Evolutionary conservation across 2,888 invertebrate species (phyloP), one percentile per base, ranked within the genome.

Genomic region (Drosophila planitibia): DNA sequence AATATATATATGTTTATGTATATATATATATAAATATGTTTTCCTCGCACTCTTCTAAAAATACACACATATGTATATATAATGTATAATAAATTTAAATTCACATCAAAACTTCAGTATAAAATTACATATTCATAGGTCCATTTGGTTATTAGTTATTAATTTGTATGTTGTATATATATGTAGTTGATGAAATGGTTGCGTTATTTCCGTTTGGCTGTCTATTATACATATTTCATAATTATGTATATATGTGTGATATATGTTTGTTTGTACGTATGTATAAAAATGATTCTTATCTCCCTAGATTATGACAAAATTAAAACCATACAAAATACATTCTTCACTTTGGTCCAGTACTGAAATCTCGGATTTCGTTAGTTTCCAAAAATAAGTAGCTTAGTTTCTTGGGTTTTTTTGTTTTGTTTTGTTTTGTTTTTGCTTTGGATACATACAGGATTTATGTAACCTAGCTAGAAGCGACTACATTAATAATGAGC

Each of bases 331-430:
- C 22, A 77, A 83, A 80, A 83, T 90, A 90, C 82, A 83, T 89
- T 85, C 70, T 80, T 85, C 75, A 86, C 83, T 87, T 87, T 90
- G 86, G 87, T 90, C 82, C 89, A 87, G 91, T 90, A 77, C 75
- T 80, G 90, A 88, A 91, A 88, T 88, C 88, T 88, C 85, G 75
- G 88, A 91, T 88, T 89, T 81, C 91, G 64, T 86, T 87, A 81
- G 78, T 82, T 86, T 70, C 83, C 83, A 83, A 83, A 47, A 82
- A 69, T 63, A 32, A 60, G 52, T 75, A 76, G 52, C 66, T 64
- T 70, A 65, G 63, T 80, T 80, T 63, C 52, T 70, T 58, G 55
- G 54, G 25, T 25, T 54, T 60, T 16, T 25, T 16, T 25, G 22
- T 44, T 25, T 25, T 25, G 22, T 22, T 22, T 22, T 58, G 35